phyloP scores from a whole-genome alignment of 2,113 vertebrate species.

The Ranitomeya imitator region DNA sequence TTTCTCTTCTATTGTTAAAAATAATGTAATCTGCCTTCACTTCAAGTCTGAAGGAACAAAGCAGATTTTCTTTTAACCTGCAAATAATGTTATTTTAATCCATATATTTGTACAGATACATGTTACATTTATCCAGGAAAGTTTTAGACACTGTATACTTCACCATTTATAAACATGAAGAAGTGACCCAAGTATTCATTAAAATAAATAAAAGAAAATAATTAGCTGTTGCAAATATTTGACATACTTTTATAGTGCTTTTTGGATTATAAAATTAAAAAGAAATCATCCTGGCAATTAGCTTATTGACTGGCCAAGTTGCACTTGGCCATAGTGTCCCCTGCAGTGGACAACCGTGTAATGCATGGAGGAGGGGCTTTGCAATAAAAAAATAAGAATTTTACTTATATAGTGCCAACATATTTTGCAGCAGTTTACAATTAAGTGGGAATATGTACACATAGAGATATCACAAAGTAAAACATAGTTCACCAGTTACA shows the following conservation, averaged over 20 bases:
- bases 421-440: too few relatives aligned
- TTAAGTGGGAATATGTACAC: too few relatives aligned
- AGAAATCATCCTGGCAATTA: background rate
- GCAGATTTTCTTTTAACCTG: background rate
- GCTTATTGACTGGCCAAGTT: background rate
- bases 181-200: background rate
- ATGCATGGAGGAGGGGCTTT: too few relatives aligned
- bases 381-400: too few relatives aligned
- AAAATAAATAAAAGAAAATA: background rate
- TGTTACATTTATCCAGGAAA: background rate
- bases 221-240: background rate
- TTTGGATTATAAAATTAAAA: background rate
- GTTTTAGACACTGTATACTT: too few relatives aligned
- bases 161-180: too few relatives aligned
- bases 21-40: conserved; percentile 15
- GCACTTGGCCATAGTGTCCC: too few relatives aligned
- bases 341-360: background rate
- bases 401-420: too few relatives aligned
- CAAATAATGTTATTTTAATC: background rate
- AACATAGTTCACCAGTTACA: too few relatives aligned
- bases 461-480: too few relatives aligned
- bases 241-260: too few relatives aligned
- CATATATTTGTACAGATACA: background rate
- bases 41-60: background rate
- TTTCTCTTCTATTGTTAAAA: conserved; percentile 9